Base-by-base conservation (phyloP, 2,888 invertebrate genomes). In the Melipona beecheii region DNA sequence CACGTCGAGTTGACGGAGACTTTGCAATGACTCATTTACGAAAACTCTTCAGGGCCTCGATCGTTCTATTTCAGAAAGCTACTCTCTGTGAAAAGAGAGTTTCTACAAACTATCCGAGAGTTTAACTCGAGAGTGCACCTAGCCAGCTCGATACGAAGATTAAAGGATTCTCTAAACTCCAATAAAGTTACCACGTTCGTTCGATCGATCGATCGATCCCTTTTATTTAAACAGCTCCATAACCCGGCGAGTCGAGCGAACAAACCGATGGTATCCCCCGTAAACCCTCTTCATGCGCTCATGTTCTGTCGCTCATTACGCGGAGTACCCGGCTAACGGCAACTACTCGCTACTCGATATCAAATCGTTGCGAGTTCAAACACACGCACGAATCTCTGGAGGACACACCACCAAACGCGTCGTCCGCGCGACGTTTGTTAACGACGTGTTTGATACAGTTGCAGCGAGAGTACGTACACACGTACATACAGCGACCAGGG, bases 361-460 rank as follows among this genome's bases (percentile, higher is more conserved):
- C 52, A 74, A 64, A 64, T 43, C 64, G 73, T 52, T 36, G 64
- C n/a, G 49, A 31, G 72, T 24, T 60, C 24, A 6, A 43, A 66
- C 21, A 56, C 70, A 49, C 11, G 50, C 62, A 52, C 11, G 62
- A 64, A 36, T n/a, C 36, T 11, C 11, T 43, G n/a, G 17, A 54
- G 43, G 43, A 54, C 31, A 78, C 69, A 72, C 78, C 75, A 15
- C 65, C n/a, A 50, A 43, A 43, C 43, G 75, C 75, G 60, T 36
- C 58, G 66, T 77, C 65, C 62, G 21, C 64, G 43, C 56, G 70
- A 71, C 36, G 75, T 58, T 68, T 81, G 78, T 85, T 78, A 66
- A 60, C 11, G 50, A 27, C 3, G 43, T 43, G 43, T 43, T 43
- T 9, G 43, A 11, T 43, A 9, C 43, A 43, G 43, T 36, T 56